Evolutionary conservation across 92 coral and sea anemone genomes (phyloP).

Genomic region (Zoanthus sansibaricus): DNA sequence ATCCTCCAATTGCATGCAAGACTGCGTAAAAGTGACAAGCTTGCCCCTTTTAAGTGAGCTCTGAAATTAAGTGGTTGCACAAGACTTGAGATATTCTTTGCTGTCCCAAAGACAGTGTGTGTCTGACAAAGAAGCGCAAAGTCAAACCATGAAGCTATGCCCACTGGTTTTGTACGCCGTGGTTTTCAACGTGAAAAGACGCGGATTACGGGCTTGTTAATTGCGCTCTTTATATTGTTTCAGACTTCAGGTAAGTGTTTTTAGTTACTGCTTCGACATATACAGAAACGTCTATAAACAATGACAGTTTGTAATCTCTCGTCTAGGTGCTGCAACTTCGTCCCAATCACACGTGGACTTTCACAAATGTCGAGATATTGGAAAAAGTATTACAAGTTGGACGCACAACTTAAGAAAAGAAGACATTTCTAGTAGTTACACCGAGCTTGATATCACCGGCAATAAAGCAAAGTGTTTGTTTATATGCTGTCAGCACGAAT

Average conservation of each 20-base stretch:
- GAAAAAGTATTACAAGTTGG: slow-evolving; percentile 16
- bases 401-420: neutral
- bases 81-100: slow-evolving; percentile 1
- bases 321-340: slow-evolving; percentile 12
- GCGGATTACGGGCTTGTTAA: neutral
- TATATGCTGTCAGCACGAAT: slow-evolving; percentile 77
- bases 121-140: slow-evolving; percentile 8
- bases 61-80: slow-evolving; percentile 18
- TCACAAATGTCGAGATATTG: slow-evolving; percentile 16
- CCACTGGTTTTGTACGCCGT: slow-evolving; percentile 43
- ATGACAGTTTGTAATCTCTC: neutral
- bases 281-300: neutral
- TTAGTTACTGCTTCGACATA: neutral
- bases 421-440: slow-evolving; percentile 40
- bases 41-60: neutral
- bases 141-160: slow-evolving; percentile 50
- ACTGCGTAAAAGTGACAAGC: slow-evolving; percentile 33
- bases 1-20: slow-evolving; percentile 17
- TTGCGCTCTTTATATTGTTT: slow-evolving; percentile 9
- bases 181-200: slow-evolving; percentile 28
- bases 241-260: slow-evolving; percentile 16
- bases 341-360: slow-evolving; percentile 6
- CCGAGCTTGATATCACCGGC: slow-evolving; percentile 37
- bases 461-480: slow-evolving; percentile 67
- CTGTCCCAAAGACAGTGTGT: neutral